Conservation (phyloP, 2,113 vertebrate genomes). For the Ciconia boyciana region DNA sequence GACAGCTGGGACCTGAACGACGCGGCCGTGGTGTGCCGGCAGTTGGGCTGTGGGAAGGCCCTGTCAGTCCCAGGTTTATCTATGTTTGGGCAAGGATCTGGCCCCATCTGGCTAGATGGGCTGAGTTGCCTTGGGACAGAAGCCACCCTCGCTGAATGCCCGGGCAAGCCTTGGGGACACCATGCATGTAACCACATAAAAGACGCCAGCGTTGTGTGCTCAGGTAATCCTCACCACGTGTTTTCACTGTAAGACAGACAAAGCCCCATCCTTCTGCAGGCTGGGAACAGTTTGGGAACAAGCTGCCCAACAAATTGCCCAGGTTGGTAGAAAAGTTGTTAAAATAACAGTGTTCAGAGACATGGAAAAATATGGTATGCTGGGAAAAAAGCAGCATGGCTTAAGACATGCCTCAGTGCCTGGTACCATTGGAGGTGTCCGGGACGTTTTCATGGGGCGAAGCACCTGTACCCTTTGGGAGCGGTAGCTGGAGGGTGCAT, state of each 20-base stretch:
- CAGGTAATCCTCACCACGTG: neutral
- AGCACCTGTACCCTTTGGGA: neutral
- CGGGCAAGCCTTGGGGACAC: neutral
- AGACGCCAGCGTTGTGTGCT: neutral
- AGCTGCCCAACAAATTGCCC: neutral
- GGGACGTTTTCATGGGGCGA: neutral
- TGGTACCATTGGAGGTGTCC: neutral
- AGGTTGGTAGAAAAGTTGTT: neutral
- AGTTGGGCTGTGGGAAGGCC: conserved; percentile 51
- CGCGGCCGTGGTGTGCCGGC: conserved; percentile 66
- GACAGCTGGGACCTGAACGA: conserved; percentile 83
- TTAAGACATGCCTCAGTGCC: neutral
- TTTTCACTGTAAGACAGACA: neutral
- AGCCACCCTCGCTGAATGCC: neutral
- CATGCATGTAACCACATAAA: neutral
- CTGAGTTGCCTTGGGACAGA: neutral
- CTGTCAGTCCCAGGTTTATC: neutral
- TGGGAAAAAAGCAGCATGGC: neutral
- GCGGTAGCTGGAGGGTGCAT: neutral
- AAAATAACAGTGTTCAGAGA: neutral
- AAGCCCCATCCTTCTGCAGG: neutral
- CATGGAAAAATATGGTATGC: neutral
- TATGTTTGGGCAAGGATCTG: neutral
- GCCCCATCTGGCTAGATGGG: neutral
- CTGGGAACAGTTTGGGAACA: neutral